phyloP scores from a whole-genome alignment of 2,797 vertebrate species.

The Chelidonichthys spinosus region DNA sequence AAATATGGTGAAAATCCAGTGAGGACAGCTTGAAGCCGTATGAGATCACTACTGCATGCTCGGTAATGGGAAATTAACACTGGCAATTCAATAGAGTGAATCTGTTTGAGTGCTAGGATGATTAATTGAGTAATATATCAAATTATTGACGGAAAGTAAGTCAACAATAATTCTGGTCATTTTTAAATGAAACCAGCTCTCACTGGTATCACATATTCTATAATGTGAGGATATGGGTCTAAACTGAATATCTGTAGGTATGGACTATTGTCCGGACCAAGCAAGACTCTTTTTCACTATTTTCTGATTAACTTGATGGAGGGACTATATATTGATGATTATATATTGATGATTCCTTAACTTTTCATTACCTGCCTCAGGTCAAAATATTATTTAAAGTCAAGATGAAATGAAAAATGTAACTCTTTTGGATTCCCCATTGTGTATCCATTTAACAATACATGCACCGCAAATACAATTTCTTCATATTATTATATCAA shows the following conservation, averaged over 20 bases:
- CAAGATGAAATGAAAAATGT: neutral
- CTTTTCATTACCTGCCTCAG: neutral
- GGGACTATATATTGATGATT: too few species aligned
- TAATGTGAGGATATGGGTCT: too few species aligned
- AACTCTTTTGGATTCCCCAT: neutral
- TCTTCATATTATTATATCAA: too few species aligned
- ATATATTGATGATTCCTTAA: neutral
- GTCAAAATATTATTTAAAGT: neutral
- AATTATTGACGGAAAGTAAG: neutral
- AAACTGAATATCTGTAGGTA: too few species aligned
- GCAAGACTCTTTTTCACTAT: too few species aligned
- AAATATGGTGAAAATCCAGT: constrained; percentile 21
- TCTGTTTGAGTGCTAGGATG: constrained; percentile 3
- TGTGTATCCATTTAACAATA: too few species aligned
- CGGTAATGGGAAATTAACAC: constrained; percentile 4
- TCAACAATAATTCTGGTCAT: too few species aligned
- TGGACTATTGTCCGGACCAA: too few species aligned
- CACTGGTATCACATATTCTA: too few species aligned
- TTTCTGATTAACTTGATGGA: neutral
- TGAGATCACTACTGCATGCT: constrained; percentile 9
- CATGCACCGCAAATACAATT: too few species aligned
- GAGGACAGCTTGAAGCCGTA: constrained; percentile 34
- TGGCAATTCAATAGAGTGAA: constrained; percentile 14
- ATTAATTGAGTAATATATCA: constrained; percentile 15
- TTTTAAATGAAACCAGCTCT: too few species aligned